phyloP scores from a whole-genome alignment of 2,113 vertebrate genomes.

The Forbesichthys agassizii region DNA sequence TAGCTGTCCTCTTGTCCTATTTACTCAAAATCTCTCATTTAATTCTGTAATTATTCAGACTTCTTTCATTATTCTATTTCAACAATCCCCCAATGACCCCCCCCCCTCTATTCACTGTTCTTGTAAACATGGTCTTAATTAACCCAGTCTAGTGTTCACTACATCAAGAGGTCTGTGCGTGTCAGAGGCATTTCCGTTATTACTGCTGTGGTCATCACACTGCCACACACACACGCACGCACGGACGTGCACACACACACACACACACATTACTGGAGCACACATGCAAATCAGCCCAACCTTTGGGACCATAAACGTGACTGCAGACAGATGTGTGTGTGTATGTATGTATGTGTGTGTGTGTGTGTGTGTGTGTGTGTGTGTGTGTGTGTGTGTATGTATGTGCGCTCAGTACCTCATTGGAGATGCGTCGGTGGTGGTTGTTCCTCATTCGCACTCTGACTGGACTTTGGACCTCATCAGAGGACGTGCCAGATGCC shows the following conservation, averaged over 20 bases:
- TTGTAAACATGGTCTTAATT: conserved; percentile 62
- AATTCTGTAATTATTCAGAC: background rate
- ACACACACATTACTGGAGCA: background rate
- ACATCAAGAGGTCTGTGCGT: conserved; percentile 37
- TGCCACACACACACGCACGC: conserved; percentile 20
- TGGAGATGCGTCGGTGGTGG: conserved; percentile 76
- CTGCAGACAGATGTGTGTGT: background rate
- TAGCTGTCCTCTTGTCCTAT: background rate
- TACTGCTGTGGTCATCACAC: conserved; percentile 57
- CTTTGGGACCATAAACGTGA: background rate
- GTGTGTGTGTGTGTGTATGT: background rate
- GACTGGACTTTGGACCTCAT: conserved; percentile 78
- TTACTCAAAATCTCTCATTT: background rate
- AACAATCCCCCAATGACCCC: background rate
- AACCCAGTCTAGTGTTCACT: conserved; percentile 49
- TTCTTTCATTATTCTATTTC: background rate
- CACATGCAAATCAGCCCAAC: too few species aligned
- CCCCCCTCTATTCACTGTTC: background rate
- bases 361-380: background rate
- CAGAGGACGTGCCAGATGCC: conserved; percentile 75
- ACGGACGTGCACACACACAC: conserved; percentile 9
- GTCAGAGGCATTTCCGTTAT: conserved; percentile 65
- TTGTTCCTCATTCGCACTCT: conserved; percentile 78
- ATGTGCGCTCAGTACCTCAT: conserved; percentile 60
- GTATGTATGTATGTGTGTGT: background rate